Evolutionary conservation across 2,797 vertebrate genomes (phyloP).

Genomic region (Onychomys torridus): DNA sequence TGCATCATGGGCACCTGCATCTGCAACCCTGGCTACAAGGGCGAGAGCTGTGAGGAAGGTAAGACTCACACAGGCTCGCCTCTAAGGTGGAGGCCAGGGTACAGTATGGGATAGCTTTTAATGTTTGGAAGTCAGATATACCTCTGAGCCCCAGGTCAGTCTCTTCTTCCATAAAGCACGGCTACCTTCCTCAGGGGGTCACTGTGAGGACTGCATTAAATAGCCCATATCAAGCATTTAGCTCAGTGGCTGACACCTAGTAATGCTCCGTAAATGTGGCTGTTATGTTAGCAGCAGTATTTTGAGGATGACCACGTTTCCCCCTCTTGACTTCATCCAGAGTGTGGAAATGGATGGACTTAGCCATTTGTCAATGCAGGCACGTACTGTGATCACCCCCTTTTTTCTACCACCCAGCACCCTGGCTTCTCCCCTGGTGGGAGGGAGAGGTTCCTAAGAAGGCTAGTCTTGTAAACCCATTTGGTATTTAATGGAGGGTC

Average conservation of each 20-base stretch:
- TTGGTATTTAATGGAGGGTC: neutral
- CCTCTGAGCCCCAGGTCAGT: neutral
- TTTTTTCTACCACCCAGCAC: neutral
- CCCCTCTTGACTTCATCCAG: neutral
- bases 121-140: neutral
- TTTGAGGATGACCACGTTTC: neutral
- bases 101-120: neutral
- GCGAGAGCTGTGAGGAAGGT: conserved; percentile 92
- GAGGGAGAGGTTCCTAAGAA: neutral
- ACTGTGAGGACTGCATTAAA: neutral
- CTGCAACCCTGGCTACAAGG: conserved; percentile 95
- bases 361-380: neutral
- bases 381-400: neutral
- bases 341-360: neutral
- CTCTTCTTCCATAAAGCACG: neutral
- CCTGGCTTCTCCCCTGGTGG: neutral
- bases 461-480: neutral
- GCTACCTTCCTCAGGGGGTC: neutral
- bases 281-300: neutral
- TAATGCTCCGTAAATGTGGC: neutral
- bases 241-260: conserved; percentile 33
- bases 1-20: conserved; percentile 99
- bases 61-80: neutral
- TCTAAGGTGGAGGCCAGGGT: neutral
- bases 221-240: neutral